A percentile compares a stretch with the other conserved stretches of the same genome.
Conservation (phyloP, 92 coral and sea anemone genomes). For the Siderastrea radians region DNA sequence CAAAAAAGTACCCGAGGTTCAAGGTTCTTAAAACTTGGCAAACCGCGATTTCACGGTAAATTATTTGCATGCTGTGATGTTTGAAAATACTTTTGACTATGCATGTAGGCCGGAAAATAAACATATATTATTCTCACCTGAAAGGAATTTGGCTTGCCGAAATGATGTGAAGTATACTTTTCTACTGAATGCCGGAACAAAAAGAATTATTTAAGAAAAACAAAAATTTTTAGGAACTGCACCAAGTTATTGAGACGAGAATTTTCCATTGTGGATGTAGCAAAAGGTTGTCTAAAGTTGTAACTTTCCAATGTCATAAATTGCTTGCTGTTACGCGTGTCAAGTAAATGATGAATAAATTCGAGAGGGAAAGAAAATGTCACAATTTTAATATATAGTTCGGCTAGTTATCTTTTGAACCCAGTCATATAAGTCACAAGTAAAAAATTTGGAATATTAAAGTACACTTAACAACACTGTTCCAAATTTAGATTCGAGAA, state of each 20-base stretch:
- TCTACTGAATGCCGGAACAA: too few species aligned
- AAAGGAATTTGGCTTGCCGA: background rate
- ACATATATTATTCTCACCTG: background rate
- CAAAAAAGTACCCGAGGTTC: background rate
- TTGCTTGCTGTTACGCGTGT: background rate
- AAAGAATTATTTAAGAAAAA: background rate
- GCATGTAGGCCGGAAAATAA: background rate
- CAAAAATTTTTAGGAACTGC: background rate
- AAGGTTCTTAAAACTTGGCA: background rate
- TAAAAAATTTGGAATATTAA: too few species aligned
- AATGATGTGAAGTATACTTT: background rate
- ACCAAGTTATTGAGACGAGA: background rate
- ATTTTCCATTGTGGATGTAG: background rate
- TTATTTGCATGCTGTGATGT: background rate
- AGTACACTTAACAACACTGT: too few species aligned
- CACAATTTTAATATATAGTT: background rate
- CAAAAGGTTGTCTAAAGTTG: background rate
- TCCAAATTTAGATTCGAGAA: too few species aligned
- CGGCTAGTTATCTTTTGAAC: background rate
- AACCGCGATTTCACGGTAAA: background rate
- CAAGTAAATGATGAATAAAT: background rate
- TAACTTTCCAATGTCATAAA: too few species aligned
- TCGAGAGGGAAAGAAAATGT: background rate
- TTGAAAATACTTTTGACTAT: conserved; percentile 19
- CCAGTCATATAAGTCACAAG: background rate